These are phyloP conservation scores for Etheostoma perlongum DNA, from an alignment of 2,797 vertebrate species.

Conservation along the genomic window DNA sequence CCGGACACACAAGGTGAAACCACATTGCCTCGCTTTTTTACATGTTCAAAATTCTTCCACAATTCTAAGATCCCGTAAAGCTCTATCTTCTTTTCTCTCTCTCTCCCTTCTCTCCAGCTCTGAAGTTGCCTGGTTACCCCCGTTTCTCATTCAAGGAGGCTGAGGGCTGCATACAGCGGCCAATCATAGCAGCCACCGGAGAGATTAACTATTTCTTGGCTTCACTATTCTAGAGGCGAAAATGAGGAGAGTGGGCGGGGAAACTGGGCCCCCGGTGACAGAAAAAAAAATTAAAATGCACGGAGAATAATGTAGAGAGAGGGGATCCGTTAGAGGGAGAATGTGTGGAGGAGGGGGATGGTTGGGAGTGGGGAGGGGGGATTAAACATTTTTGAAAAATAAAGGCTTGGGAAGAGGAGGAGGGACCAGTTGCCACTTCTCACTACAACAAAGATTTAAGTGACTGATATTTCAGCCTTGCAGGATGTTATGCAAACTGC, in stretches of 20 bases:
- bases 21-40: slow-evolving; percentile 60
- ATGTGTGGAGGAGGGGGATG: slow-evolving; percentile 35
- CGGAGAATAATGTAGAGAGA: slow-evolving; percentile 78
- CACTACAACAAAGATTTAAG: slow-evolving; percentile 73
- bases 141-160: slow-evolving; percentile 83
- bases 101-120: slow-evolving; percentile 63
- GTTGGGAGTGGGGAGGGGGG: slow-evolving; percentile 47
- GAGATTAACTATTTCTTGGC: slow-evolving; percentile 86
- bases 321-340: slow-evolving; percentile 65
- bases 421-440: slow-evolving; percentile 79
- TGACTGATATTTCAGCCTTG: slow-evolving; percentile 61
- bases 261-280: slow-evolving; percentile 75
- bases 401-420: slow-evolving; percentile 68
- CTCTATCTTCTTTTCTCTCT: slow-evolving; percentile 29
- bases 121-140: slow-evolving; percentile 87
- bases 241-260: slow-evolving; percentile 82
- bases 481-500: slow-evolving; percentile 56
- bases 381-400: slow-evolving; percentile 82
- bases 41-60: slow-evolving; percentile 56
- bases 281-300: slow-evolving; percentile 81
- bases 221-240: slow-evolving; percentile 78
- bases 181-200: slow-evolving; percentile 82
- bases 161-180: slow-evolving; percentile 78
- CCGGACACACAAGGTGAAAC: slow-evolving; percentile 73
- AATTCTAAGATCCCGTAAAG: slow-evolving; percentile 59